Percentiles rank a stretch among this genome's conserved stretches.
Evolutionary conservation across 2,113 vertebrate genomes (phyloP).

Genomic region (Muntiacus muntjak): DNA sequence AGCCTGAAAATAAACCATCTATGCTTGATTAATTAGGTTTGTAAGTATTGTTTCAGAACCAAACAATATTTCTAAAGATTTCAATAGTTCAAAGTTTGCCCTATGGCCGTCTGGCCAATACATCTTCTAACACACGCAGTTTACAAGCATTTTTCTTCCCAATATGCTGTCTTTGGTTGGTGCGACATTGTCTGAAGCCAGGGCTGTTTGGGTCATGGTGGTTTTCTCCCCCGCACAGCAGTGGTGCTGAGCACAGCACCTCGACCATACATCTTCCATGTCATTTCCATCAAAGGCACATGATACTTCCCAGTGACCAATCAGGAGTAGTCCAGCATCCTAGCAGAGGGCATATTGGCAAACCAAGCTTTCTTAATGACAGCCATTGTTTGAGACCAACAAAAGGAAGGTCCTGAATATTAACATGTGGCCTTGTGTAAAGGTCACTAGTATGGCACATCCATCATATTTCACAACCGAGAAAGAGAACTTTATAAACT

Average conservation of each 20-base stretch:
- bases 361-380: slow-evolving; percentile 83
- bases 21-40: slow-evolving; percentile 89
- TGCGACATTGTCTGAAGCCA: slow-evolving; percentile 85
- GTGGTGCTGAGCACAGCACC: slow-evolving; percentile 83
- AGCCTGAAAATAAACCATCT: slow-evolving; percentile 84
- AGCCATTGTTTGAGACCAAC: slow-evolving; percentile 84
- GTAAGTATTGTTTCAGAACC: slow-evolving; percentile 87
- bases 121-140: slow-evolving; percentile 83
- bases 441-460: slow-evolving; percentile 83
- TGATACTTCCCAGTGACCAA: slow-evolving; percentile 86
- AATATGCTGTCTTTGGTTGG: slow-evolving; percentile 88
- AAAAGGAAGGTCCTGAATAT: slow-evolving; percentile 85
- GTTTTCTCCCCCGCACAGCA: slow-evolving; percentile 87
- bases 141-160: slow-evolving; percentile 89
- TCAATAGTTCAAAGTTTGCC: slow-evolving; percentile 90
- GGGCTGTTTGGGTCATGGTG: slow-evolving; percentile 85
- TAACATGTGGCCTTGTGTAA: slow-evolving; percentile 81
- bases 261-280: slow-evolving; percentile 88
- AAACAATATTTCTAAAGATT: slow-evolving; percentile 90
- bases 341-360: slow-evolving; percentile 86
- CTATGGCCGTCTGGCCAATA: slow-evolving; percentile 85
- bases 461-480: slow-evolving; percentile 85
- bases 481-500: slow-evolving; percentile 77
- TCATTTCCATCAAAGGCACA: slow-evolving; percentile 88
- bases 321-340: slow-evolving; percentile 78